These are phyloP conservation scores for Atherinosoma microstoma DNA, from an alignment of 2,797 vertebrate genomes.

Conservation along the genomic window DNA sequence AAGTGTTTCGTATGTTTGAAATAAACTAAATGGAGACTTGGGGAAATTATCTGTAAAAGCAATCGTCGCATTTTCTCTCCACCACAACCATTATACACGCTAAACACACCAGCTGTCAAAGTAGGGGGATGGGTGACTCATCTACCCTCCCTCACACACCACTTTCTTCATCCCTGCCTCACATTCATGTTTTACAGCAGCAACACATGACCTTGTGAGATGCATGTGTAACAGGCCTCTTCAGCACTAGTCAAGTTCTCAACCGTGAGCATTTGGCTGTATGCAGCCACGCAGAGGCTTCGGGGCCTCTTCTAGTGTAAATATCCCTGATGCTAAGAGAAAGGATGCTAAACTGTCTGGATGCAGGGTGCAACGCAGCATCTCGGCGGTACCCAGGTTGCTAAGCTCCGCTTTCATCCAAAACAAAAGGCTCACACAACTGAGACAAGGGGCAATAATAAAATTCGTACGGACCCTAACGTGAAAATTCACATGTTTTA, in stretches of 20 bases:
- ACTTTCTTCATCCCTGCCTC: conserved; percentile 27
- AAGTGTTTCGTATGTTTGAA: neutral
- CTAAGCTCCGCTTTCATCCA: neutral
- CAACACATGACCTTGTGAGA: conserved; percentile 55
- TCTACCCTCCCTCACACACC: conserved; percentile 26
- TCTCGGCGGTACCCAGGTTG: conserved; percentile 56
- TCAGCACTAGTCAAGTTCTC: conserved; percentile 18
- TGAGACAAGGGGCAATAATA: neutral
- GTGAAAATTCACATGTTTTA: neutral
- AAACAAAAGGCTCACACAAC: neutral
- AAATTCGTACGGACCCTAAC: neutral
- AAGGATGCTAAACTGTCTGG: conserved; percentile 61
- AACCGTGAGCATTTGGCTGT: conserved; percentile 10
- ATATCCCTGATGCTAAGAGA: conserved; percentile 49
- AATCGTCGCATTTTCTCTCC: conserved; percentile 10
- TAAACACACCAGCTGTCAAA: conserved; percentile 67
- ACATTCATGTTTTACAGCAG: conserved; percentile 18
- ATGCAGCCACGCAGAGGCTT: conserved; percentile 21
- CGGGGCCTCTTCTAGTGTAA: conserved; percentile 44
- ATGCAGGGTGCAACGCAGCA: conserved; percentile 68
- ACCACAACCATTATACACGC: conserved; percentile 36
- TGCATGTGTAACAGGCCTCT: conserved; percentile 19
- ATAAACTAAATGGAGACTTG: neutral
- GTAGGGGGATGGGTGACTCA: conserved; percentile 71
- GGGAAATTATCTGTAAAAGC: neutral